Evolutionary conservation across 2,113 vertebrate species (phyloP).

Genomic region (Symphodus melops): DNA sequence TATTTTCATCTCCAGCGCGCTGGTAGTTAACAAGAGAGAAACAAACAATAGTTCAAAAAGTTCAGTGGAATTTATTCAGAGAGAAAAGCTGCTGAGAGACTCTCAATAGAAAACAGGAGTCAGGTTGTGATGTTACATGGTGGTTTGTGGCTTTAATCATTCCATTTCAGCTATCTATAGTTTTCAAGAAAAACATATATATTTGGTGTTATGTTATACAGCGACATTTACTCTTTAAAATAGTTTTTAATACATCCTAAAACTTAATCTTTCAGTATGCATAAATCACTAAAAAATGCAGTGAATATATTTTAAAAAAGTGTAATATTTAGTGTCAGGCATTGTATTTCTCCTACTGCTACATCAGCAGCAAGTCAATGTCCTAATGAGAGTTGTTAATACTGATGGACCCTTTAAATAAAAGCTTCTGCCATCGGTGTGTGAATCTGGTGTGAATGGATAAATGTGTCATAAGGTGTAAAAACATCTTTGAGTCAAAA

Average conservation of each 20-base stretch:
- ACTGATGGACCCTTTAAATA: too few species aligned
- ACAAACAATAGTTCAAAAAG: constrained; percentile 30
- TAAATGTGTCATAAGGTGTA: too few species aligned
- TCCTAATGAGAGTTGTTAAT: too few species aligned
- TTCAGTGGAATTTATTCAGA: constrained; percentile 25
- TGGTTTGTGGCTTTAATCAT: constrained; percentile 29
- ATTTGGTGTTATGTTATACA: neutral
- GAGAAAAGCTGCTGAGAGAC: constrained; percentile 5
- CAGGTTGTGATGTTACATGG: neutral
- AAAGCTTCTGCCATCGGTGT: too few species aligned
- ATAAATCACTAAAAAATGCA: neutral
- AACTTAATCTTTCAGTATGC: neutral
- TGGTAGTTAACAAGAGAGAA: constrained; percentile 42
- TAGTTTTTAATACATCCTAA: neutral
- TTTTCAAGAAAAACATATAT: neutral
- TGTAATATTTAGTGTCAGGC: too few species aligned
- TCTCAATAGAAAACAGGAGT: neutral
- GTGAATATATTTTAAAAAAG: neutral
- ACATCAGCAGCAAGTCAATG: too few species aligned
- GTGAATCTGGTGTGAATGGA: too few species aligned
- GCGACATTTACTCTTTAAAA: neutral
- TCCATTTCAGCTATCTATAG: neutral
- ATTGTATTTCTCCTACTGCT: too few species aligned
- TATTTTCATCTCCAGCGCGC: constrained; percentile 23
- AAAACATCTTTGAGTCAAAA: too few species aligned